These are phyloP conservation scores for Callorhinus ursinus DNA, from an alignment of 2,113 vertebrate species.

Conservation along the genomic window DNA sequence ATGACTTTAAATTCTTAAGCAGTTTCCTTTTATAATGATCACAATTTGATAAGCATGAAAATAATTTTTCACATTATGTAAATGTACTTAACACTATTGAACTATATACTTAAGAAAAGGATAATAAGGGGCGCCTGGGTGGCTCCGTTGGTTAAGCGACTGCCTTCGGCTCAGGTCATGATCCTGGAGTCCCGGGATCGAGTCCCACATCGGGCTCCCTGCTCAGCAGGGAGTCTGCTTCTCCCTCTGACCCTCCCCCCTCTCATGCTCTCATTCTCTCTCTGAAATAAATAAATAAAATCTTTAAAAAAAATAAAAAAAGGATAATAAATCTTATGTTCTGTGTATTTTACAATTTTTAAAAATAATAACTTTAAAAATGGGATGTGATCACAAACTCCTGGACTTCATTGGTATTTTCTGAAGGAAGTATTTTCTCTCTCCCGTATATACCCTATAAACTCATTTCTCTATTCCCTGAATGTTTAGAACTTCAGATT, in stretches of 20 bases:
- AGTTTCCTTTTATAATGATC: background rate
- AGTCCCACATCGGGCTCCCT: no score
- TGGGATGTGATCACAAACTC: background rate
- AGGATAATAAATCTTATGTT: background rate
- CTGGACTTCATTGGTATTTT: background rate
- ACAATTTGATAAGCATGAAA: constrained; percentile 23
- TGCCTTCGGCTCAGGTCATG: no score
- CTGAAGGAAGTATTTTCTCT: background rate
- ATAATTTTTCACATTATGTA: background rate
- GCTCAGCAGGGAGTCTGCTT: no score
- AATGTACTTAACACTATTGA: background rate
- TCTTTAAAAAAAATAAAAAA: background rate
- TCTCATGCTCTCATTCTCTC: no score
- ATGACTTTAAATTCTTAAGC: constrained; percentile 6
- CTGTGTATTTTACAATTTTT: background rate
- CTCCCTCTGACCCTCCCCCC: no score
- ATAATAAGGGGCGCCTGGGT: background rate
- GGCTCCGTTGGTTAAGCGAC: no score
- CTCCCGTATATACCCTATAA: background rate
- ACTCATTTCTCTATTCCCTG: background rate
- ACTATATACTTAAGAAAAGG: background rate
- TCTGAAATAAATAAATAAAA: no score
- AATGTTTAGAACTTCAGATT: background rate
- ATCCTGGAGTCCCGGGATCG: no score
- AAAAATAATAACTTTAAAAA: background rate